Conservation (phyloP, 2,888 invertebrate species). For the Amiota mariae region DNA sequence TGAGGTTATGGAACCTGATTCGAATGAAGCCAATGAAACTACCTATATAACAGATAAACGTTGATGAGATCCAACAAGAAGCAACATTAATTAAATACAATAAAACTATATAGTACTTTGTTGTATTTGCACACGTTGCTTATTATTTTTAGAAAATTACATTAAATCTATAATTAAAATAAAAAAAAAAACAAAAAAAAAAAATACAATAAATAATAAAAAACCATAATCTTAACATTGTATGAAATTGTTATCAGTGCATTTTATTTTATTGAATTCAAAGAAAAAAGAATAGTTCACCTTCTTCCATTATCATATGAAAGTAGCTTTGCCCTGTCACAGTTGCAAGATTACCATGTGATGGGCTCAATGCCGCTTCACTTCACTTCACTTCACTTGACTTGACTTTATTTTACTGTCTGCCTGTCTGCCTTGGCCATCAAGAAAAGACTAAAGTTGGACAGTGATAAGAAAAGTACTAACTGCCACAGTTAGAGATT, state of each 20-base stretch:
- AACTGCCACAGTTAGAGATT: background rate
- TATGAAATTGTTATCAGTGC: too few species aligned
- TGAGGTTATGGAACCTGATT: slow-evolving; percentile 56
- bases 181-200: background rate
- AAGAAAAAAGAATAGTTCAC: too few species aligned
- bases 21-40: slow-evolving; percentile 60
- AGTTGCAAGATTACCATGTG: slow-evolving; percentile 11
- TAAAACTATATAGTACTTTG: too few species aligned
- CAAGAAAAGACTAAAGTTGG: background rate
- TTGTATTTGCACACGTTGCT: too few species aligned
- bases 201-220: background rate
- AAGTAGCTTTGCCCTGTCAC: background rate
- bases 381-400: slow-evolving; percentile 1
- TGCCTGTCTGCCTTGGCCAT: background rate
- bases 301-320: background rate
- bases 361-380: slow-evolving; percentile 8
- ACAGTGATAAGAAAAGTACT: background rate
- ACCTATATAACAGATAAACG: slow-evolving; percentile 43
- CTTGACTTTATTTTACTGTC: background rate
- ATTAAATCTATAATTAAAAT: background rate
- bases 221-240: too few species aligned
- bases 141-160: too few species aligned
- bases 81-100: too few species aligned
- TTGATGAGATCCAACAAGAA: background rate
- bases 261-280: too few species aligned